These are phyloP conservation scores for Lydus trimaculatus DNA, from an alignment of 2,888 invertebrate genomes.

Conservation along the genomic window DNA sequence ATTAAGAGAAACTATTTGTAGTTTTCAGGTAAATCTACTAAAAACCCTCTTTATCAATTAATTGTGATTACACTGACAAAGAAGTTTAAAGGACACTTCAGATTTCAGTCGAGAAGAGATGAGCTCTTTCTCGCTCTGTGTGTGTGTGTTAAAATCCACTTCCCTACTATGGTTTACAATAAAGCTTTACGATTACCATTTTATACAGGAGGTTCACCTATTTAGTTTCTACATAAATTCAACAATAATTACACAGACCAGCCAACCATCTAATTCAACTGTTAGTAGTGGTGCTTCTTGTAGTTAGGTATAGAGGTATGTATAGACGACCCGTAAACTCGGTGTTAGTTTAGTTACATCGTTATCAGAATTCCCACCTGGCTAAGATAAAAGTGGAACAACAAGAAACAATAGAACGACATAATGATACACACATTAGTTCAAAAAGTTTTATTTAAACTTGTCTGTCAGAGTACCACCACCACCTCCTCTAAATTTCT, in stretches of 20 bases:
- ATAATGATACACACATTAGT: constrained; percentile 11
- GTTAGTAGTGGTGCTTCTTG: background rate
- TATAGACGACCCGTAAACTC: background rate
- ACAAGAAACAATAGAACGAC: background rate
- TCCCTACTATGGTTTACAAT: background rate
- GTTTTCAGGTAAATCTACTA: no score
- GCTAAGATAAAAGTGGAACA: background rate
- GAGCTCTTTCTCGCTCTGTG: no score
- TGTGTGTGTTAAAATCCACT: background rate
- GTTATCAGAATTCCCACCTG: constrained; percentile 20
- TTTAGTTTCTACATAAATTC: background rate
- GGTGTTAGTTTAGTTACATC: constrained; percentile 7
- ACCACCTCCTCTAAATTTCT: no score
- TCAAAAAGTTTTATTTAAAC: constrained; percentile 16
- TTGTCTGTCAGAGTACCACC: background rate
- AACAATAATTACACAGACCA: constrained; percentile 1
- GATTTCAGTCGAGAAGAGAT: background rate
- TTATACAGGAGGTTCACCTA: background rate
- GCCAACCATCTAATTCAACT: background rate
- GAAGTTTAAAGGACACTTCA: background rate
- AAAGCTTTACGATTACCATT: background rate
- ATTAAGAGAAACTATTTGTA: no score
- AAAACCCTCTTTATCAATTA: no score
- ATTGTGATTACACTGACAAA: no score
- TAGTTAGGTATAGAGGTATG: no score